phyloP scores from a whole-genome alignment of 1,140 invertebrate genomes.

The Plutomurus gul region DNA sequence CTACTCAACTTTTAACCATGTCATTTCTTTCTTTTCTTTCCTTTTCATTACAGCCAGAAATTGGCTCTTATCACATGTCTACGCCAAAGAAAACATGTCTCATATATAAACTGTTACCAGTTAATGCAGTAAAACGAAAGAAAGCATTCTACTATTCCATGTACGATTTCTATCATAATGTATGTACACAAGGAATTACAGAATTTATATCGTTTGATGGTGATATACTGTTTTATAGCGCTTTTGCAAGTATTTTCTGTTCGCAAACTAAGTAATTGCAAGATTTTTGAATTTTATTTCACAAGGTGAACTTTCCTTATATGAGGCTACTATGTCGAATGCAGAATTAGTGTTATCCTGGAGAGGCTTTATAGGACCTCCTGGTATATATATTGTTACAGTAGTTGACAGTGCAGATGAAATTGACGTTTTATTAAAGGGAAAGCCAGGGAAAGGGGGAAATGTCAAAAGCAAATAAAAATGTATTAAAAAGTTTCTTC shows the following conservation, averaged over 20 bases:
- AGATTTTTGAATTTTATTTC: constrained; percentile 8
- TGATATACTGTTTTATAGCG: too few relatives aligned
- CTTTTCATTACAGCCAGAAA: constrained; percentile 5
- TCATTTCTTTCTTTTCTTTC: constrained; percentile 19
- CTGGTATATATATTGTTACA: neutral
- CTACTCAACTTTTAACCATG: constrained; percentile 30
- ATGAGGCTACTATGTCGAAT: too few relatives aligned
- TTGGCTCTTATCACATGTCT: neutral
- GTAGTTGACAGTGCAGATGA: constrained; percentile 18
- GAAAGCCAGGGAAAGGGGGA: constrained; percentile 22
- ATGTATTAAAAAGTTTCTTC: constrained; percentile 28
- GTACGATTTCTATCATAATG: too few relatives aligned
- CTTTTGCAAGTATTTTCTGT: neutral
- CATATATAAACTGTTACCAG: too few relatives aligned
- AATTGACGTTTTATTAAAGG: constrained; percentile 30
- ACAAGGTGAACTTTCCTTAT: neutral
- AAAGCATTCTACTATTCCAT: too few relatives aligned
- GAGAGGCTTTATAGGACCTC: too few relatives aligned
- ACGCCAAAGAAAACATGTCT: neutral
- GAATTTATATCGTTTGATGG: too few relatives aligned
- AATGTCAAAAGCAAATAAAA: constrained; percentile 30
- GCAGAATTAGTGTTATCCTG: too few relatives aligned
- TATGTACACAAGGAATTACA: too few relatives aligned
- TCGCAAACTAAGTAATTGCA: neutral
- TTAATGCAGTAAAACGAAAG: too few relatives aligned